Evolutionary conservation across 2,888 invertebrate genomes (phyloP), one percentile per base, ranked within the genome.

Genomic region (Cerceris ruficornis): DNA sequence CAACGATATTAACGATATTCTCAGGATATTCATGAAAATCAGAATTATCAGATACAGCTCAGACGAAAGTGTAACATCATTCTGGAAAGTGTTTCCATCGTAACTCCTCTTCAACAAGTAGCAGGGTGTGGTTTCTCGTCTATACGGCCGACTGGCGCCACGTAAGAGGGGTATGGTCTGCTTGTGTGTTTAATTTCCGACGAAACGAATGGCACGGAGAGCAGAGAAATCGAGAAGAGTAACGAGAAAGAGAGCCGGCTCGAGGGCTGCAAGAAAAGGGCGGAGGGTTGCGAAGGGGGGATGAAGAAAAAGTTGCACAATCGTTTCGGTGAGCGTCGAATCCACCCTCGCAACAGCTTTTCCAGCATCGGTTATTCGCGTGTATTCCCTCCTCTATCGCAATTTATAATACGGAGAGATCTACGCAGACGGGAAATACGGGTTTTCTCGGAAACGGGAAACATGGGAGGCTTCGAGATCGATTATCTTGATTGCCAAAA

Each of bases 101-200:
- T 84, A 83, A 81, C 83, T 88, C 83, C 72, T 83, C 86, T 84
- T 88, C 87, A 87, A 86, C 89, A 88, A 89, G 90, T 88, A 87
- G 88, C 82, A 86, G 83, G 86, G 85, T 83, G 90, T 86, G 89
- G 87, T 87, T 87, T 86, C 75, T 77, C 74, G 42, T 77, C 64
- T 17, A 59, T 54, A 41, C 67, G 57, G 15, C 66, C 65, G 61
- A 61, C 57, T 77, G 46, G 41, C 46, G 59, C 62, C 58, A 52
- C 65, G 43, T 39, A 54, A 39, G 55, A 58, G 50, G 39, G 28
- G 49, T 13, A 52, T 9, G 14, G 52, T 49, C 71, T 75, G 83
- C 84, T 87, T 85, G 87, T 89, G 88, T 90, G 90, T 90, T 90
- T 90, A 91, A 91, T 91, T 91, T 91, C 89, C 90, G 88, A 85